Base-by-base conservation (phyloP, 2,888 invertebrate species). In the Drosophila affinis region DNA sequence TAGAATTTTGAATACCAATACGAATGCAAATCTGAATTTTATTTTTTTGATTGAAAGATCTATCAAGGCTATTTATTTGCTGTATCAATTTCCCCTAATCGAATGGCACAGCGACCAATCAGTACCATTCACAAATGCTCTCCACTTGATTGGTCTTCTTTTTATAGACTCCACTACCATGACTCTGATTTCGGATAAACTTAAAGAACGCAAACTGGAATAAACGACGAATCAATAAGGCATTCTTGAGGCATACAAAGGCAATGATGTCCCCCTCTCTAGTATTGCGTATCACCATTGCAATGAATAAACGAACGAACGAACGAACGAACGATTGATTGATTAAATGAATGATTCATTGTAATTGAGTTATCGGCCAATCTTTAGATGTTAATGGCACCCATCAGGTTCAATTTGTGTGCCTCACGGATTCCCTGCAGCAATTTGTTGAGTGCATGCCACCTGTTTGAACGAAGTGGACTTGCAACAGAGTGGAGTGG, bases 351-450 rank as follows among this genome's bases (percentile, higher is more conserved):
- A 49, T 53, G 27, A 53, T 53, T 64, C 39, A 39, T 44, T 67
- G 24, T 27, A 49, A 56, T 34, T 39, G 49, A 49, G 57, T 67
- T 67, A 69, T 69, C 67, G 21, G 34, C 7, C 69, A 69, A 69
- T 67, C 69, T 70, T n/a, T 7, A 67, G 69, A 51, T 67, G 69
- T 49, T 67, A 51, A 57, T 69, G 69, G 67, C 67, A 9, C 24
- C 49, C 27, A 68, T 67, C 49, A 27, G 27, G 57, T 44, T 7
- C 14, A 7, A 5, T 14, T 49, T 68, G 65, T 49, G 47, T 45
- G 34, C 68, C 32, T 5, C 34, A 32, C 10, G 34, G 64, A 48
- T 53, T 65, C 45, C 17, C 18, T 29, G 18, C 18, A 3, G 32
- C 3, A 45, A 32, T 21, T 45, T 24, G 45, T 57, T 57, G 44